Evolutionary conservation across 2,797 vertebrate species (phyloP).

Genomic region (Eremophila alpestris): DNA sequence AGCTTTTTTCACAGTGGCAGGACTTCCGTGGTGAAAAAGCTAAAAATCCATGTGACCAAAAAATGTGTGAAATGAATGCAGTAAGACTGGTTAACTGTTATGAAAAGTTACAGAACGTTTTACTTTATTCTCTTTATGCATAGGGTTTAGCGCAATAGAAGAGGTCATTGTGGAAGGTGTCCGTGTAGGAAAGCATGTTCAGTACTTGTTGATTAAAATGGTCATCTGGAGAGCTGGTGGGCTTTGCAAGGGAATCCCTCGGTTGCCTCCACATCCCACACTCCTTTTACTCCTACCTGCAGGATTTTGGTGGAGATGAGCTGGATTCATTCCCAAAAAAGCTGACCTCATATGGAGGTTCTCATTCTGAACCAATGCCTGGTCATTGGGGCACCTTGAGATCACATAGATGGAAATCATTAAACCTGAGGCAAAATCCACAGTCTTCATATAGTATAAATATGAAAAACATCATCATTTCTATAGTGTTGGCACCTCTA

Average conservation of each 20-base stretch:
- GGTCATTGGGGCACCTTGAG: not conserved
- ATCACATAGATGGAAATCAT: not conserved
- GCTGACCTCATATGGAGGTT: not conserved
- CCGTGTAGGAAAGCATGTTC: not conserved
- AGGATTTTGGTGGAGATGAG: not conserved
- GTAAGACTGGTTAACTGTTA: not conserved
- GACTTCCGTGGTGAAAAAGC: rapidly evolving
- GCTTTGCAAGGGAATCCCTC: not conserved
- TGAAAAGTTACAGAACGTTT: not conserved
- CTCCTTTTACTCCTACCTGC: not conserved
- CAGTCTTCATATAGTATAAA: not conserved
- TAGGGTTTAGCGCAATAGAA: not conserved
- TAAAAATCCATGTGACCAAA: not conserved
- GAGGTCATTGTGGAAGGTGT: not conserved
- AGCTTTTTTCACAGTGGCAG: not conserved
- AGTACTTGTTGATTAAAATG: not conserved
- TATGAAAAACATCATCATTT: not conserved
- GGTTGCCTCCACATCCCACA: not conserved
- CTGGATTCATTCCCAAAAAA: rapidly evolving
- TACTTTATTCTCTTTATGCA: not conserved
- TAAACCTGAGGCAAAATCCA: not conserved
- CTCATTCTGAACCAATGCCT: rapidly evolving
- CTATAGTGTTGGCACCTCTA: not conserved
- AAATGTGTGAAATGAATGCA: not conserved
- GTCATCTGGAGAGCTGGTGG: not conserved